Percentiles rank a stretch among this genome's conserved stretches.
These are phyloP conservation scores for Polietes domitor DNA, from an alignment of 2,888 invertebrate species.

Conservation along the genomic window DNA sequence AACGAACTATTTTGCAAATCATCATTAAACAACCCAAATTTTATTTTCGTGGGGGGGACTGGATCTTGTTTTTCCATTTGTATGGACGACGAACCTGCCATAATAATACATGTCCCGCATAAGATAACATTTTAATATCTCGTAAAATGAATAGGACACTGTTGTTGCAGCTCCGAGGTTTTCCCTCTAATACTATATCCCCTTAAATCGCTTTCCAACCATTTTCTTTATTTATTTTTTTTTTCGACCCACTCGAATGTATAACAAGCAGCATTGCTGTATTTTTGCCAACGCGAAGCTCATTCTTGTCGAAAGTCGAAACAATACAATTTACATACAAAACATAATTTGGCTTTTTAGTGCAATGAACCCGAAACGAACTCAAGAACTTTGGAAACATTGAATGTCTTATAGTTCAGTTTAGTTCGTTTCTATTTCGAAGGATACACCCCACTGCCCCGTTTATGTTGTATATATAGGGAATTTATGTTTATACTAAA, in stretches of 20 bases:
- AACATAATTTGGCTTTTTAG: constrained; percentile 65
- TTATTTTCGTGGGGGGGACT: too few species aligned
- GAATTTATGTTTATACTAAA: constrained; percentile 49
- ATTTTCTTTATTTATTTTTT: background rate
- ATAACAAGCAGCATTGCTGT: background rate
- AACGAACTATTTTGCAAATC: too few species aligned
- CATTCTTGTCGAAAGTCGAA: constrained; percentile 43
- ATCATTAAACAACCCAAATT: too few species aligned
- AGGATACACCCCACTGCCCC: background rate
- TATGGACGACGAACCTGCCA: too few species aligned
- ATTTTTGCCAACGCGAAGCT: constrained; percentile 47
- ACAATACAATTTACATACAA: constrained; percentile 65
- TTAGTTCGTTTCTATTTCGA: background rate
- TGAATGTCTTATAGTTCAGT: constrained; percentile 53
- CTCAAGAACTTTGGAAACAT: constrained; percentile 55
- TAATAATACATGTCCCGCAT: too few species aligned
- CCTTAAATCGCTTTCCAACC: background rate
- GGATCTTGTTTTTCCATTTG: too few species aligned
- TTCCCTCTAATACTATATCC: too few species aligned
- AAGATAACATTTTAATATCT: too few species aligned
- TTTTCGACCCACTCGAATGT: background rate
- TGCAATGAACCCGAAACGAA: constrained; percentile 63
- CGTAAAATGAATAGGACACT: too few species aligned
- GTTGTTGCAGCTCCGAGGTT: too few species aligned
- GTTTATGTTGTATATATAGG: constrained; percentile 46